Evolutionary conservation across 2,888 invertebrate genomes (phyloP).

Genomic region (Drosophila kambysellisi): DNA sequence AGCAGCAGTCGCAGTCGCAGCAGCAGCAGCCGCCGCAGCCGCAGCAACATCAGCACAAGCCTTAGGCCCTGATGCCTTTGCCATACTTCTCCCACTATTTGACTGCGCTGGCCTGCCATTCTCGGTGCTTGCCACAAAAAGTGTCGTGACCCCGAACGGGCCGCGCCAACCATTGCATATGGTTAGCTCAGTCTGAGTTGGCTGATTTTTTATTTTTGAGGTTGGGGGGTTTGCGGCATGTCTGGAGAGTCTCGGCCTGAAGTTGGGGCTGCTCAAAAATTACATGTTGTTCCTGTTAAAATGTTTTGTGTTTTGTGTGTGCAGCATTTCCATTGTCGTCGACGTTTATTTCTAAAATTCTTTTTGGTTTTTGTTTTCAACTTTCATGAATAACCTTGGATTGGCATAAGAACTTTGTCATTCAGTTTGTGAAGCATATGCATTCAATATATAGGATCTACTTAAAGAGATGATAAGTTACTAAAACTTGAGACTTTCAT

Average conservation of each 20-base stretch:
- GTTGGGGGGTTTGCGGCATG: slow-evolving; percentile 50
- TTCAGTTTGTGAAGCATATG: slow-evolving; percentile 1
- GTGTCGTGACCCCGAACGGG: slow-evolving; percentile 84
- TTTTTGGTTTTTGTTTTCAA: slow-evolving; percentile 31
- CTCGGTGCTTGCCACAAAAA: slow-evolving; percentile 73
- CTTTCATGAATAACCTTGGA: slow-evolving; percentile 47
- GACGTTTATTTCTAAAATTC: slow-evolving; percentile 72
- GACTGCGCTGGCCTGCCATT: slow-evolving; percentile 62
- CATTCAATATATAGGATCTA: neutral
- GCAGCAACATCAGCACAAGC: slow-evolving; percentile 35
- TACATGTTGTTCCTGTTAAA: slow-evolving; percentile 80
- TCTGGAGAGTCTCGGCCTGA: slow-evolving; percentile 41
- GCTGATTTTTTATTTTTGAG: slow-evolving; percentile 29
- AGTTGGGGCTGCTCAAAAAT: slow-evolving; percentile 65
- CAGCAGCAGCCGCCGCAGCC: slow-evolving; percentile 29
- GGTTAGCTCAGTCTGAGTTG: slow-evolving; percentile 62
- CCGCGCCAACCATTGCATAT: slow-evolving; percentile 68
- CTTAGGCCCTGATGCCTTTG: slow-evolving; percentile 65
- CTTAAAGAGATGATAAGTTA: neutral
- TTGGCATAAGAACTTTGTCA: slow-evolving; percentile 11
- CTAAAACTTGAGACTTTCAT: neutral
- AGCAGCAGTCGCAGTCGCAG: slow-evolving; percentile 24
- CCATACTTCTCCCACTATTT: slow-evolving; percentile 83
- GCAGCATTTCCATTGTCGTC: slow-evolving; percentile 73
- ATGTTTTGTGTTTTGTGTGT: slow-evolving; percentile 73